Base-by-base conservation (phyloP, 2,113 vertebrate genomes). In the Cochlearius cochlearius region DNA sequence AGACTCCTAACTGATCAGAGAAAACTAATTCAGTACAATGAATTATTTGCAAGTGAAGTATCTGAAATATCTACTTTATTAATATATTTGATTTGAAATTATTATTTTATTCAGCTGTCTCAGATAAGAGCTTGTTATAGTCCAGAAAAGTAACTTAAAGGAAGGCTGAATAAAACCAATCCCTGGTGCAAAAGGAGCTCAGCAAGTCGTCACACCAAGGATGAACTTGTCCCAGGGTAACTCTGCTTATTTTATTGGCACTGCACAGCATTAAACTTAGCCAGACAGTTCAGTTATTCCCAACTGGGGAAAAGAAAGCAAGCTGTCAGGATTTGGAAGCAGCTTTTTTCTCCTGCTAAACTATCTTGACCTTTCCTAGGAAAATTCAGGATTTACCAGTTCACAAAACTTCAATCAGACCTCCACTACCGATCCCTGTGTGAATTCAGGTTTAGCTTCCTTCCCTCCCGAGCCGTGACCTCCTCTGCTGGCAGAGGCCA, bases 31-130 rank as follows among this genome's bases (percentile, higher is more conserved):
- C 77, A 85, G 62, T 82, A 39, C 16, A 29, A 95, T 95, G 58
- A 96, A 97, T 95, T 94, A 94, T 94, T 97, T 88, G 88, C 64
- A 91, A 97, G 79, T 66, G 56, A 96, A 92, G 80, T 76, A 76
- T 92, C 92, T 92, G 89, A 95, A 97, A 97, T 92, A 96, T 16
- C 91, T 79, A 36, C 69, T 94, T 96, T 91, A 94, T 95, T 97
- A 91, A 92, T 87, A 78, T 49, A 92, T 96, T 94, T 96, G 1
- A 87, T 92, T 92, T 85, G 11, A 96, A 93, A 84, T 92, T 43
- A 90, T 69, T 90, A 38, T 90, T 95, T 94, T 87, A 92, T 92
- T 91, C 83, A 53, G 72, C 58, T 84, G 30, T 76, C 58, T 79
- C 49, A 72, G 39, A 66, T 68, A 87, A 74, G 49, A 94, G 19